Evolutionary conservation across 1,140 invertebrate genomes (phyloP).

Genomic region (Dinoponera quadriceps): DNA sequence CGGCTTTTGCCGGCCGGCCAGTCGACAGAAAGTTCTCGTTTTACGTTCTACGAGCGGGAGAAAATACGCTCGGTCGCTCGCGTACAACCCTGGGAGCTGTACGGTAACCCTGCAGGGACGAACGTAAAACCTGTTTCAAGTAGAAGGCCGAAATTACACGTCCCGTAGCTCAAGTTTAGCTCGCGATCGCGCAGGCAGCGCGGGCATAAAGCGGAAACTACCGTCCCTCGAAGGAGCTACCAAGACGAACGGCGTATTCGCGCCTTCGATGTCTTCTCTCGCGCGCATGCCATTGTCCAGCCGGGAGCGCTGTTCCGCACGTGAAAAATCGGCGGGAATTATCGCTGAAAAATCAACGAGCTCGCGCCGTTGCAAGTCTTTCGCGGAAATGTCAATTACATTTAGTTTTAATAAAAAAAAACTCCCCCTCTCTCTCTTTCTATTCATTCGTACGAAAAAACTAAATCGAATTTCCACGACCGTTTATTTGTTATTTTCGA

Average conservation of each 20-base stretch:
- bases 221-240: slow-evolving; percentile 69
- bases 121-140: slow-evolving; percentile 75
- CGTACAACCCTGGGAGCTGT: slow-evolving; percentile 68
- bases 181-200: slow-evolving; percentile 71
- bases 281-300: slow-evolving; percentile 12
- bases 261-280: slow-evolving; percentile 39
- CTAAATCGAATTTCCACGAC: neutral
- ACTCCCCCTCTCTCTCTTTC: neutral
- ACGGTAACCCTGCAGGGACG: slow-evolving; percentile 67
- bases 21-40: slow-evolving; percentile 23
- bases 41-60: slow-evolving; percentile 23
- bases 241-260: slow-evolving; percentile 67
- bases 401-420: slow-evolving; percentile 9
- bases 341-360: neutral
- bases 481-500: too few relatives aligned
- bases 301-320: slow-evolving; percentile 23
- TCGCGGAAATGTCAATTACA: slow-evolving; percentile 5
- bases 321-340: neutral
- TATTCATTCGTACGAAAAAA: neutral
- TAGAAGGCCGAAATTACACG: slow-evolving; percentile 75
- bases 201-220: slow-evolving; percentile 73
- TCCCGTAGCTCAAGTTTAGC: slow-evolving; percentile 76
- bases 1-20: slow-evolving; percentile 12
- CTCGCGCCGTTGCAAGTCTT: neutral
- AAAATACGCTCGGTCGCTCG: slow-evolving; percentile 55